Base-by-base conservation (phyloP, 2,888 invertebrate species). In the Perdita meconis region DNA sequence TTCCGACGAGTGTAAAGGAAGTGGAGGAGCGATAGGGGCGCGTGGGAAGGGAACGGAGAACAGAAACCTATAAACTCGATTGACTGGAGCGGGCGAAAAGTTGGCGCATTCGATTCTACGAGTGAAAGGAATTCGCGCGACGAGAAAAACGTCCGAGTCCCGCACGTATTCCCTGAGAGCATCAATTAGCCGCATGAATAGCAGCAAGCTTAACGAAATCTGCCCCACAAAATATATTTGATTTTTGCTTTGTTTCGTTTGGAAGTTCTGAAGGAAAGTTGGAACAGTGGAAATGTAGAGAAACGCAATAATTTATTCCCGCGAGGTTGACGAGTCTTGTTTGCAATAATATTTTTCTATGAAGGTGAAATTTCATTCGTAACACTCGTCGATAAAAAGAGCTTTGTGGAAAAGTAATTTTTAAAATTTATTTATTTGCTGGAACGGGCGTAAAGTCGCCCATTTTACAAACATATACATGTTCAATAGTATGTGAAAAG, bases 181-280 rank as follows among this genome's bases (percentile, higher is more conserved):
- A 47, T 47, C 56, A 70, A 70, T 70, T 65, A 70, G 34, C 50
- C 12, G 13, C 24, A 57, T 65, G 65, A 47, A 51, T 65, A 30
- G 65, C 40, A 40, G 30, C 47, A 67, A 51, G 50, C 50, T 24
- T 30, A 24, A 40, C 38, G 19, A 59, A 51, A 59, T 51, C 38
- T 16, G 26, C 44, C 13, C 26, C 13, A 19, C n/a, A 16, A 30
- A 50, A 30, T 4, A 30, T 6, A 6, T 30, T 34, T 30, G 13
- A 10, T n/a, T 8, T 47, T 6, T 10, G 0, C 8, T 8, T n/a
- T 36, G 36, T 10, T 38, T 16, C 2, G 10, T 12, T 47, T 12
- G 22, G 10, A 19, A 47, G 19, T 47, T 10, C 0, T 22, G 47
- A 30, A 30, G 30, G 6, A 30, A 30, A 30, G 30, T 30, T 30